Percentiles rank a stretch among this genome's conserved stretches.
phyloP scores from a whole-genome alignment of 1,140 invertebrate genomes.

The Brachionus paranguensis region DNA sequence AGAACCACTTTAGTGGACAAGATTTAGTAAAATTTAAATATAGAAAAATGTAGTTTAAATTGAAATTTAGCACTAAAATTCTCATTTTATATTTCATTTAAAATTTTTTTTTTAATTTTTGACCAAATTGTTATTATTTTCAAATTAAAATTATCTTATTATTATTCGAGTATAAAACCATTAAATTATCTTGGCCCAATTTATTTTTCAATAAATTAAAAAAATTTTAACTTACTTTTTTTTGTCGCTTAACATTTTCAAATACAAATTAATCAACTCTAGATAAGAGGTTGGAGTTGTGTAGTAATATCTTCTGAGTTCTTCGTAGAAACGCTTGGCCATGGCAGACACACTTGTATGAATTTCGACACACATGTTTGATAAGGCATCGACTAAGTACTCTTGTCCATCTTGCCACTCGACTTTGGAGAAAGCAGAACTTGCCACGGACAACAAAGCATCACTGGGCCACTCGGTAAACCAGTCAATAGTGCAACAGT shows the following conservation, averaged over 20 bases:
- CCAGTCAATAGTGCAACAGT: slow-evolving; percentile 58
- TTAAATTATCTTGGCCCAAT: no score
- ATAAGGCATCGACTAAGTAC: slow-evolving; percentile 40
- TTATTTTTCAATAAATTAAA: neutral
- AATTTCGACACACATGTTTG: slow-evolving; percentile 63
- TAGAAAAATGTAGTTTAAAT: no score
- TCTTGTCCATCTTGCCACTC: slow-evolving; percentile 40
- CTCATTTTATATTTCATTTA: no score
- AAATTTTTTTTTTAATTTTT: no score
- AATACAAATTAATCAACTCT: slow-evolving; percentile 74
- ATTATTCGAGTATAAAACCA: no score
- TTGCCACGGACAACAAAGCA: slow-evolving; percentile 60
- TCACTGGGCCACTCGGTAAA: slow-evolving; percentile 61
- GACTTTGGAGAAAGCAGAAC: slow-evolving; percentile 52
- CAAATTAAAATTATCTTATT: no score
- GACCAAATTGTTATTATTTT: no score
- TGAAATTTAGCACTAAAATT: no score
- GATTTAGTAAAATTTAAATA: no score
- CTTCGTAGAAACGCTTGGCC: slow-evolving; percentile 68
- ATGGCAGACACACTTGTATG: slow-evolving; percentile 68
- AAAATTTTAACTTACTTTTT: slow-evolving; percentile 51
- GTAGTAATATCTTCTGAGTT: slow-evolving; percentile 75
- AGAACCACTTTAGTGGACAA: no score
- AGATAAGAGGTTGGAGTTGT: slow-evolving; percentile 82
- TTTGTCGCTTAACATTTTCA: slow-evolving; percentile 64